These are phyloP conservation scores for Arrhamphus sclerolepis DNA, from an alignment of 2,797 vertebrate species.

Conservation along the genomic window DNA sequence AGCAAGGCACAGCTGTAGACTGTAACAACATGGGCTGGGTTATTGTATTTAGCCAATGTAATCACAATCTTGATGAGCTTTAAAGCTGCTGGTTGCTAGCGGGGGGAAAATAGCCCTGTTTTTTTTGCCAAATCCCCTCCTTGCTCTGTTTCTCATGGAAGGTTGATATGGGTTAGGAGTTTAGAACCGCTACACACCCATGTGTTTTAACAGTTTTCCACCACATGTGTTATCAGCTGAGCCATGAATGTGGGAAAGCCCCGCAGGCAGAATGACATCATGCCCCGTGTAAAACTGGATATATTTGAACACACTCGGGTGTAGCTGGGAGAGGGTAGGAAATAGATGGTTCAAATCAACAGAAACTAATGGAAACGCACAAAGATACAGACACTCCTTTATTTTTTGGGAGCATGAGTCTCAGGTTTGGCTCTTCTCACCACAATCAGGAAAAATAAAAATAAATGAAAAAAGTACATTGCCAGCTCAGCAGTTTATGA, in stretches of 20 bases:
- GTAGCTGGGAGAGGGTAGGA: constrained; percentile 63
- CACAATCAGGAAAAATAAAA: no score
- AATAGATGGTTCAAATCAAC: constrained; percentile 58
- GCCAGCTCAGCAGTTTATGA: constrained; percentile 1
- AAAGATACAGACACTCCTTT: constrained; percentile 18
- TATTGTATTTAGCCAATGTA: constrained; percentile 60
- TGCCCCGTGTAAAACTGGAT: constrained; percentile 60
- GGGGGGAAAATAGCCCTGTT: constrained; percentile 42
- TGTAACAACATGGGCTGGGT: constrained; percentile 63
- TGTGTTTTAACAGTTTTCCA: constrained; percentile 69
- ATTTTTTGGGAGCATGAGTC: neutral
- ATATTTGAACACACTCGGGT: constrained; percentile 67
- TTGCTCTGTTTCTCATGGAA: constrained; percentile 58
- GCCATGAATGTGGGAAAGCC: constrained; percentile 76
- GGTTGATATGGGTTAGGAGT: constrained; percentile 67
- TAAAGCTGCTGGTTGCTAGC: constrained; percentile 54
- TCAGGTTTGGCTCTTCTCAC: neutral
- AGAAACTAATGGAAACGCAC: constrained; percentile 50
- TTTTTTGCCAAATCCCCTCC: constrained; percentile 57
- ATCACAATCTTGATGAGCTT: constrained; percentile 65
- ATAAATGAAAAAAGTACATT: constrained; percentile 8
- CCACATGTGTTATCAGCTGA: constrained; percentile 80
- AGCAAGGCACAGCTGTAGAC: constrained; percentile 55
- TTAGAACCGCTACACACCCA: constrained; percentile 69
- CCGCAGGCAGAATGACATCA: constrained; percentile 74